Base-by-base conservation (phyloP, 92 coral and sea anemone species). In the Porites divaricata region DNA sequence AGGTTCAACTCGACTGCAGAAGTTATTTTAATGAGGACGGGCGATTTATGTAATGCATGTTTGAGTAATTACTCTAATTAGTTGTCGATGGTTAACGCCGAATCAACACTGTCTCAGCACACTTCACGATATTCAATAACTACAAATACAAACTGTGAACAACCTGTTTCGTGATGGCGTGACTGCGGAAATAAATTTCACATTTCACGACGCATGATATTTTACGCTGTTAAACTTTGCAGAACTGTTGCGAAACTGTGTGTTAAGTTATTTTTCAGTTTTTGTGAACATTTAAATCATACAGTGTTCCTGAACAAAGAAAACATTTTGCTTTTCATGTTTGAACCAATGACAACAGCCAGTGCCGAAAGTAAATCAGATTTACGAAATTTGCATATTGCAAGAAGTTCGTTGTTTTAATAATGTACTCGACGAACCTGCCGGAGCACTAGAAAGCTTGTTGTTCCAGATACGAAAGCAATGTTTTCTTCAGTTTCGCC, bases 381-480 rank as follows among this genome's bases (percentile, higher is more conserved):
- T 54, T 26, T 56, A 2, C 54, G 0, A 69, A 54, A 80, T 80
- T 80, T 80, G 85, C 85, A 80, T 80, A 80, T 25, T 80, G 67
- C 21, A 69, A 45, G 16, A n/a, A 67, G 76, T 54, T 56, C 76
- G 85, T 67, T 79, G 85, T 67, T 79, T 79, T 2, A 1, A n/a
- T n/a, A n/a, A n/a, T n/a, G n/a, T 48, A 7, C 54, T 4, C 8
- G 23, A 49, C 66, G 83, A 79, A 66, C 23, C 65, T 3, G 62
- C 9, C n/a, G 9, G 50, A 20, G 21, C 14, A 16, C 20, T n/a
- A 26, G 22, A 45, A 35, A 51, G 28, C 64, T 15, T 25, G 50
- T 11, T 21, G 21, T 2, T 57, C 6, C 62, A 8, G 49, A 16
- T 53, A n/a, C 75, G 83, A 79, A 79, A 79, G 74, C 50, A 25